Evolutionary conservation across 2,797 vertebrate species (phyloP), one percentile per base, ranked within the genome.

Genomic region (Crenuchus spilurus): DNA sequence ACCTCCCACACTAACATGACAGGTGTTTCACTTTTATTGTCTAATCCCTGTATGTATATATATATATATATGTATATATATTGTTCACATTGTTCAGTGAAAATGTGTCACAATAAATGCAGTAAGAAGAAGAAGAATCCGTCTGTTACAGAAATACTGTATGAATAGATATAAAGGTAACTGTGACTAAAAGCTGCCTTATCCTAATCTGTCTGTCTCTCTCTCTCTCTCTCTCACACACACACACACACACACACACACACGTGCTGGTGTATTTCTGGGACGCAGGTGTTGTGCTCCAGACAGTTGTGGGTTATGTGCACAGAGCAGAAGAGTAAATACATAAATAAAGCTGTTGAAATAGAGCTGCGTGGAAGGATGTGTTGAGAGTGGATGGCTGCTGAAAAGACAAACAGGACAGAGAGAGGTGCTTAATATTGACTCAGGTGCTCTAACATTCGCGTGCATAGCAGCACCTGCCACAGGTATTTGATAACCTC

Each of bases 331-430:
- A 18, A 46, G 28, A 58, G 60, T 44, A 46, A 37, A 70, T 57
- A 54, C 37, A 70, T 54, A 46, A 70, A 69, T 54, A 62, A 69
- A 52, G 9, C 20, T 35, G 33, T 54, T 55, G n/a, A n/a, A n/a
- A n/a, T n/a, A 42, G 18, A 69, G 35, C 30, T 52, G 16, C 30
- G 60, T 24, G 28, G 13, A 60, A 30, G 24, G 30, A 20, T 9
- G 28, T 49, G 33, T 51, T 42, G 24, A 54, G 51, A 4, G 14
- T 6, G 14, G 51, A 54, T 1, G 24, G 16, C 24, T 63, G 18
- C 28, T 44, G 33, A 18, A 52, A 46, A 72, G 48, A 54, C 24
- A 48, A 58, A 55, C 35, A 55, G 37, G 58, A 41, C 35, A 39
- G 57, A 6, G 35, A 51, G n/a, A 31, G 24, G 44, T 54, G 33